phyloP scores from a whole-genome alignment of 2,113 vertebrate species.

The Dendrocopos noguchii region DNA sequence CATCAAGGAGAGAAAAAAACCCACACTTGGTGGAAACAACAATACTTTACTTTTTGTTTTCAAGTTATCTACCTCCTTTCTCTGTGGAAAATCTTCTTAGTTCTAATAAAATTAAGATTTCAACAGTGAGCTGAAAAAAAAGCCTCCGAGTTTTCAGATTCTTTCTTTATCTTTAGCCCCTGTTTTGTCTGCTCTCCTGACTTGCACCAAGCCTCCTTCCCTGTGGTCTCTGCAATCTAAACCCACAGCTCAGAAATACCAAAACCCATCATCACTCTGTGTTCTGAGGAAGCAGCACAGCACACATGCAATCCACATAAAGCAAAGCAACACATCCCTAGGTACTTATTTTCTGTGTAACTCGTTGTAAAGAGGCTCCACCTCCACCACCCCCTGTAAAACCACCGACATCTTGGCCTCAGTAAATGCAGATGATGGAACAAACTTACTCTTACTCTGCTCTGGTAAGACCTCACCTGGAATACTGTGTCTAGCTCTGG shows the following conservation, averaged over 20 bases:
- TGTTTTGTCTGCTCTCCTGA: background rate
- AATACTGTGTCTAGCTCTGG: no score
- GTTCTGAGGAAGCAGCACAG: background rate
- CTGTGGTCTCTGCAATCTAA: background rate
- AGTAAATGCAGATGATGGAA: background rate
- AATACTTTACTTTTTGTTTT: background rate
- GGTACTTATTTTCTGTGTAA: background rate
- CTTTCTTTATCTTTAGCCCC: background rate
- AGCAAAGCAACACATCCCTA: accelerated
- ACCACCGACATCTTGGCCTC: background rate
- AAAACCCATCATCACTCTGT: background rate
- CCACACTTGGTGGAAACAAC: background rate
- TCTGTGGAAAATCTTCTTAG: background rate
- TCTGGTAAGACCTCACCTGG: no score
- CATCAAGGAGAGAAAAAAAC: background rate
- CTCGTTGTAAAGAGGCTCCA: background rate
- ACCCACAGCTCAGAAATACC: background rate
- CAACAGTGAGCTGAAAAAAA: background rate
- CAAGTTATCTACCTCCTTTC: background rate
- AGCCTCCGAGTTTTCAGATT: background rate
- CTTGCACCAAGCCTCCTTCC: background rate
- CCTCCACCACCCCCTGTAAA: background rate
- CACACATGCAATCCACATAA: accelerated
- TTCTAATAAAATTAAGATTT: background rate
- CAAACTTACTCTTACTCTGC: background rate